Conservation (phyloP, 2,888 invertebrate species). For the Axea sp. region DNA sequence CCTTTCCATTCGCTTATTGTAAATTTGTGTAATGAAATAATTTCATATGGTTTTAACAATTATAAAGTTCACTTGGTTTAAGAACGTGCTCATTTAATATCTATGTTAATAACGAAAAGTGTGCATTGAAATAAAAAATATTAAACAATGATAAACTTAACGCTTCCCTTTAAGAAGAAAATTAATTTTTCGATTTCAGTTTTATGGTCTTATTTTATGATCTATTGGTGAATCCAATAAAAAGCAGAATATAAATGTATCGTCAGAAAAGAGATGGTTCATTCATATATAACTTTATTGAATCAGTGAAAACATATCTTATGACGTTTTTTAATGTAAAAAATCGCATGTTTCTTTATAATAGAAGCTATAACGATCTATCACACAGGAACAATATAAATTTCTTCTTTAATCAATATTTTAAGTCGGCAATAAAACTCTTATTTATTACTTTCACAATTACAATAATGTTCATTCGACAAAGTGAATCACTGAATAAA, state of each 20-base stretch:
- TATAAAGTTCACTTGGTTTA: too few relatives aligned
- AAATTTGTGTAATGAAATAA: too few relatives aligned
- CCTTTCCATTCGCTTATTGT: too few relatives aligned
- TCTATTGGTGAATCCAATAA: constrained; percentile 20
- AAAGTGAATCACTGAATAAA: too few relatives aligned
- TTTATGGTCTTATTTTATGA: not conserved
- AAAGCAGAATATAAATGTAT: constrained; percentile 27
- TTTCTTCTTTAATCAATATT: constrained; percentile 30
- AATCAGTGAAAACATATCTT: constrained; percentile 18
- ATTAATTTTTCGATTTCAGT: constrained; percentile 11
- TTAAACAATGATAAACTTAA: too few relatives aligned
- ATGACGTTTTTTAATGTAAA: constrained; percentile 19
- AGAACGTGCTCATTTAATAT: too few relatives aligned
- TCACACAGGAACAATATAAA: constrained; percentile 10
- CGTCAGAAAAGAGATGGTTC: constrained; percentile 27
- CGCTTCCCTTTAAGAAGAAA: too few relatives aligned
- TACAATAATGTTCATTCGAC: too few relatives aligned
- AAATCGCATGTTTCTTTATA: constrained; percentile 32
- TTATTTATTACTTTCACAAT: not conserved
- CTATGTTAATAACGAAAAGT: too few relatives aligned
- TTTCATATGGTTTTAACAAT: too few relatives aligned
- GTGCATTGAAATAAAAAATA: too few relatives aligned
- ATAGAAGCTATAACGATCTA: constrained; percentile 17
- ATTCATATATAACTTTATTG: constrained; percentile 27
- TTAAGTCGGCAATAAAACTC: constrained; percentile 5